Conservation (phyloP, 2,888 invertebrate species). For the Drosophila lacicola region DNA sequence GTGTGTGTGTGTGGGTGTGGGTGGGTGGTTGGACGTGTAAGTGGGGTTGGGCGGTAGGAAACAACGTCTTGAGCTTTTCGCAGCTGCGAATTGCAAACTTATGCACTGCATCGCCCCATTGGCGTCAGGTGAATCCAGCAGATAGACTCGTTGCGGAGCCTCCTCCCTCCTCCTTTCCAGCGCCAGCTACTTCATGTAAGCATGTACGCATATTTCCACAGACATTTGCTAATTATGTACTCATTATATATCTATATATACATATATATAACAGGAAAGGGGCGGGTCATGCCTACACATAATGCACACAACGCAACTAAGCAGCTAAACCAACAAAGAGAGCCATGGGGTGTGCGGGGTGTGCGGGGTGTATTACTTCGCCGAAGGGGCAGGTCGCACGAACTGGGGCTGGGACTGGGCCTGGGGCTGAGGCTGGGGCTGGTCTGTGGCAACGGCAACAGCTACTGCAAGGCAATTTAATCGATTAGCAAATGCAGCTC, state of each 20-base stretch:
- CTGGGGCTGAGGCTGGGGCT: background rate
- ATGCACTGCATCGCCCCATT: constrained; percentile 8
- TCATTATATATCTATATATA: constrained; percentile 24
- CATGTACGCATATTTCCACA: background rate
- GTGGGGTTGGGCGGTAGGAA: too few relatives aligned
- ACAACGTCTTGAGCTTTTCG: constrained; percentile 7
- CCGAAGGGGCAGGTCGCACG: too few relatives aligned
- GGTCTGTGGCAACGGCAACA: background rate
- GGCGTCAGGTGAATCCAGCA: constrained; percentile 14
- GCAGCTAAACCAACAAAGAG: constrained; percentile 3
- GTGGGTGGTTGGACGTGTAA: too few relatives aligned
- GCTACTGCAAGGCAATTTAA: constrained; percentile 14
- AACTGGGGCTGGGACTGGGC: background rate
- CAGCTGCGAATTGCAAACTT: background rate
- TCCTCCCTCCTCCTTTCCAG: background rate
- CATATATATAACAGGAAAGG: background rate
- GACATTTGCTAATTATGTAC: constrained; percentile 51
- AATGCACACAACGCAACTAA: constrained; percentile 15
- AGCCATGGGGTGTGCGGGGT: too few relatives aligned
- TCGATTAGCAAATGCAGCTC: constrained; percentile 25
- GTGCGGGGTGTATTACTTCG: too few relatives aligned
- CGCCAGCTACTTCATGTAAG: background rate
- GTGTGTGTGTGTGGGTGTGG: too few relatives aligned
- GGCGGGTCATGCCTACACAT: constrained; percentile 14
- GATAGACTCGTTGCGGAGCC: background rate